Evolutionary conservation across 2,797 vertebrate genomes (phyloP), one percentile per base, ranked within the genome.

Genomic region (Mormyrus proboscirostris): DNA sequence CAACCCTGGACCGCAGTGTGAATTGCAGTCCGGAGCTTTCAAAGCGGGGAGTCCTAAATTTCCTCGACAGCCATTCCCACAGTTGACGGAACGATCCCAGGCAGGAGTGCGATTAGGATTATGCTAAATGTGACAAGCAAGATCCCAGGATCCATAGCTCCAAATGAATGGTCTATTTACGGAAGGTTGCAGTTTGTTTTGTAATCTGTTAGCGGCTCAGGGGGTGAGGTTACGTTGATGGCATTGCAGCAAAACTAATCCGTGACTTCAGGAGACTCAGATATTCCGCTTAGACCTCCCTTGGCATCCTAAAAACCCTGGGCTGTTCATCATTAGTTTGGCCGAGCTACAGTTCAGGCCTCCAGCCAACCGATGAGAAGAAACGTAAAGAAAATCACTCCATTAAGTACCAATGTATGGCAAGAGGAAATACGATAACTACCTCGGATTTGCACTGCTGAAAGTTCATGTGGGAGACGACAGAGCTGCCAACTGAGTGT

Each of bases 391-490:
- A n/a, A 73, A 29, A 83, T 82, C 88, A 86, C 49, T 9, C 25
- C 38, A 29, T 19, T 41, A 38, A 65, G 53, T 49, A 87, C 49
- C 84, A 33, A 22, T 9, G 29, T 22, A 62, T 38, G 84, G 65
- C 76, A 89, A 89, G 88, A n/a, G 87, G 44, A 25, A 84, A 49
- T 4, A 59, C 33, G 41, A 90, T 51, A 87, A 87, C 50, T 50
- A 59, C 87, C 85, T 88, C 51, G 85, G 91, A 33, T 86, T 3
- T 41, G 55, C 53, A 41, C 84, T 82, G 33, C 51, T 65, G 82
- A 86, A 49, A 88, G 41, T 73, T 50, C 57, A 86, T 8, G 47
- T 89, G 85, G 88, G 91, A 87, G 82, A 84, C 14, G 29, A 33
- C 41, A 14, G 65, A 49, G 14, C 88, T 29, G 88, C 86, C 85